phyloP scores from a whole-genome alignment of 23 tunicate species.

The Oikopleura vanhoeffeni region DNA sequence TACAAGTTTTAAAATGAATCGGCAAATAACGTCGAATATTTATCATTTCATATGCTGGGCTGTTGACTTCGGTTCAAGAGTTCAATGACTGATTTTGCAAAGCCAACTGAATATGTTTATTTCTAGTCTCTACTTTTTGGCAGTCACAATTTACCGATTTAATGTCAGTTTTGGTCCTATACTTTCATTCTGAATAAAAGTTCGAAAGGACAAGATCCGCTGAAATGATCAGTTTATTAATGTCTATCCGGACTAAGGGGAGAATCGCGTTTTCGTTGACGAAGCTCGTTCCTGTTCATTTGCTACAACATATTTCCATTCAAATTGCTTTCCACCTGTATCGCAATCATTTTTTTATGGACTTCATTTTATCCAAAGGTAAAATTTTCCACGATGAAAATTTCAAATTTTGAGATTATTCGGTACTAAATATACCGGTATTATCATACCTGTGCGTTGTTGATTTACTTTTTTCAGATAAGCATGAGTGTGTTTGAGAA shows the following conservation, averaged over 20 bases:
- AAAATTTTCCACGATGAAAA: too few relatives aligned
- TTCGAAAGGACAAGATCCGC: constrained; percentile 54
- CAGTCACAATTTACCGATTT: constrained; percentile 1
- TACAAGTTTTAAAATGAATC: constrained; percentile 92
- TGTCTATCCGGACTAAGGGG: constrained; percentile 88
- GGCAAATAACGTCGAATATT: constrained; percentile 71
- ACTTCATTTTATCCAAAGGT: constrained; percentile 87
- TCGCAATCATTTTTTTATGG: constrained; percentile 61
- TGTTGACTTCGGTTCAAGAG: constrained; percentile 60
- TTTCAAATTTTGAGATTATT: too few relatives aligned
- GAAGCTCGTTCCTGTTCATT: constrained; percentile 43
- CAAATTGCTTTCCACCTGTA: constrained; percentile 79
- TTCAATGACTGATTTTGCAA: not conserved
- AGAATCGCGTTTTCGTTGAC: constrained; percentile 86
- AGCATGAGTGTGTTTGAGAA: too few relatives aligned
- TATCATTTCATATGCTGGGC: constrained; percentile 84
- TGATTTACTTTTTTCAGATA: too few relatives aligned
- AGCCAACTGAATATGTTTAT: not conserved
- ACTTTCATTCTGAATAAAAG: constrained; percentile 44
- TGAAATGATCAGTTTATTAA: constrained; percentile 88
- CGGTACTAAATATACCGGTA: too few relatives aligned
- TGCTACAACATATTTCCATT: constrained; percentile 67
- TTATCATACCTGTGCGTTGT: too few relatives aligned
- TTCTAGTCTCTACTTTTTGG: not conserved
- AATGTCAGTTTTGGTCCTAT: constrained; percentile 19